These are phyloP conservation scores for Paracanthobrama guichenoti DNA, from an alignment of 2,113 vertebrate genomes.

Conservation along the genomic window DNA sequence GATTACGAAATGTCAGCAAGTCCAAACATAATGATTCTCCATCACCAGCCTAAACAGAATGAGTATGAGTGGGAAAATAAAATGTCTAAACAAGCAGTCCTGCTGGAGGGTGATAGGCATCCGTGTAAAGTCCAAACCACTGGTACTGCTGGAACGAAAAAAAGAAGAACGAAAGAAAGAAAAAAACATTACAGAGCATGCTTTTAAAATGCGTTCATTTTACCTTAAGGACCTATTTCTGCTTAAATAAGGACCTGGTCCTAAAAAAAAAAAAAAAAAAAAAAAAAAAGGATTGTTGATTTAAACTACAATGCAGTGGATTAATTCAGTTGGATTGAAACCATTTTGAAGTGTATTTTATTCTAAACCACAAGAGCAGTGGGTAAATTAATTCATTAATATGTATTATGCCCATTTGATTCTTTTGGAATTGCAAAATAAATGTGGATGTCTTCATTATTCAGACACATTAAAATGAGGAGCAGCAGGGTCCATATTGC, in stretches of 20 bases:
- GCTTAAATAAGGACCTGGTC: not conserved
- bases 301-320: not conserved
- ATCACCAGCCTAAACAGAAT: not conserved
- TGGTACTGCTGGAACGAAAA: not conserved
- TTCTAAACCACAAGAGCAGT: not conserved
- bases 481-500: not conserved
- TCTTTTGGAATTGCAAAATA: constrained; percentile 22
- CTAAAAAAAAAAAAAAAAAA: not conserved
- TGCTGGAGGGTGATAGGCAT: not conserved
- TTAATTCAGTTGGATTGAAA: not conserved
- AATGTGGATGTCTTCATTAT: constrained; percentile 9
- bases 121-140: not conserved
- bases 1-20: not conserved
- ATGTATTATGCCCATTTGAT: not conserved
- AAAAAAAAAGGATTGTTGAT: not conserved
- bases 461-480: not conserved
- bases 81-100: not conserved
- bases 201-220: not conserved
- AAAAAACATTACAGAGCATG: not conserved
- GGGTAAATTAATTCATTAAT: not conserved
- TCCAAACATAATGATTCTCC: not conserved
- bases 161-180: not conserved
- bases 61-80: not conserved
- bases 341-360: not conserved
- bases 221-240: not conserved